Evolutionary conservation across 2,888 invertebrate genomes (phyloP), one percentile per base, ranked within the genome.

Genomic region (Candidula unifasciata): DNA sequence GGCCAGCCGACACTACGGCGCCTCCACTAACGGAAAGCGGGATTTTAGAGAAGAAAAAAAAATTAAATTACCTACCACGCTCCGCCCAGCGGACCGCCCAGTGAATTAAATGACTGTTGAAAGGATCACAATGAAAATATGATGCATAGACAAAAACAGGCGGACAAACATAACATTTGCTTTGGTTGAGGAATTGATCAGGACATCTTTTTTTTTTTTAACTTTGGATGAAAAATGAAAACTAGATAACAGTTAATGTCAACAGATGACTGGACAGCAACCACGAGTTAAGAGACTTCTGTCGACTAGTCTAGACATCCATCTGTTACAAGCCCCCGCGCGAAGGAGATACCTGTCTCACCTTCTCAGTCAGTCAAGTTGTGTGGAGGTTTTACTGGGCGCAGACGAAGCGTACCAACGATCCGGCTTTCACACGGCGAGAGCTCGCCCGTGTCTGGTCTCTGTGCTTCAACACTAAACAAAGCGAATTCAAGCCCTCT

Each of bases 1-100:
- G 37, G 64, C 57, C 37, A 21, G 44, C 83, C 86, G 86, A 74
- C 85, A 76, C 21, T 10, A n/a, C 54, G 86, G 86, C 86, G 86
- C 86, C 86, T 54, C 52, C n/a, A n/a, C 44, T 57, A 54, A 52
- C 80, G 37, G 80, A 10, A 64, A 33, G 27, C 30, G 44, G 35
- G 78, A 64, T 78, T 66, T 24, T 10, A 21, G n/a, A 44, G 66
- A 18, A 44, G 16, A 10, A 57, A 78, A 69, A 37, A 78, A 33
- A 37, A 18, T 60, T 24, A 33, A 21, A 27, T 18, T 24, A n/a
- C n/a, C 35, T 27, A 44, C 52, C 24, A 30, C 13, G 74, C 84
- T 76, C 64, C 84, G 54, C 76, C 84, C 76, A 3, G 8, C 24
- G 79, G 37, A 68, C 83, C 83, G 83, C 83, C 83, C 83, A 52